A percentile compares a stretch with the other conserved stretches of the same genome.
Conservation (phyloP, 2,888 invertebrate species). For the Cotesia congregata region DNA sequence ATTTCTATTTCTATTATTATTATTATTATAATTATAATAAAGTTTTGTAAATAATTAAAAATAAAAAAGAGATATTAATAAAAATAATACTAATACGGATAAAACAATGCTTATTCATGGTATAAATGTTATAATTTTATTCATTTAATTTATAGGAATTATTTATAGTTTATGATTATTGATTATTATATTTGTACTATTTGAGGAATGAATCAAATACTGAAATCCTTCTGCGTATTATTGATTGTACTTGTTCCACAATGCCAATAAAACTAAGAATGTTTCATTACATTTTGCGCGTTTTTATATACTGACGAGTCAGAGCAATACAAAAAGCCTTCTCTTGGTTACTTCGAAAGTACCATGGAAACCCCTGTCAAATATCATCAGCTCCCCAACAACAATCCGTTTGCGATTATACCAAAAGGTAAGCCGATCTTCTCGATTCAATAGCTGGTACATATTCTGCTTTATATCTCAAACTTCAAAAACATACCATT, state of each 20-base stretch:
- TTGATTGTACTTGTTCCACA: conserved; percentile 40
- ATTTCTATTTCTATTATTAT: conserved; percentile 44
- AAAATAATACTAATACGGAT: conserved; percentile 65
- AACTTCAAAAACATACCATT: conserved; percentile 4
- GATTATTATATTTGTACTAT: conserved; percentile 3
- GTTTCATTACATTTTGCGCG: conserved; percentile 65
- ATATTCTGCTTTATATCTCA: conserved; percentile 17
- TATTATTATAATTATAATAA: conserved; percentile 66
- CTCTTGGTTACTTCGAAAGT: conserved; percentile 47
- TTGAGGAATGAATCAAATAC: conserved; percentile 1
- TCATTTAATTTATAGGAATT: not conserved
- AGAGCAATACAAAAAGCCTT: conserved; percentile 24
- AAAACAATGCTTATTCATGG: conserved; percentile 24
- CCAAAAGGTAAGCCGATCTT: conserved; percentile 68
- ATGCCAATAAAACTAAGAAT: conserved; percentile 61
- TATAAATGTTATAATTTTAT: conserved; percentile 38
- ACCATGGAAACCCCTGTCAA: conserved; percentile 55
- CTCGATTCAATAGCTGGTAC: conserved; percentile 49
- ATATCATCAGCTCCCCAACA: conserved; percentile 16
- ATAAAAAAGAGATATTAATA: conserved; percentile 67
- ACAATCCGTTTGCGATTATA: conserved; percentile 59
- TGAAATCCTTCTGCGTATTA: conserved; percentile 9
- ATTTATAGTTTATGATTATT: conserved; percentile 7
- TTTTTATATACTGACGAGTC: conserved; percentile 48
- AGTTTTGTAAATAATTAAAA: conserved; percentile 69